Evolutionary conservation across 2,113 vertebrate species (phyloP), one percentile per base, ranked within the genome.

Genomic region (Nannospalax galili): DNA sequence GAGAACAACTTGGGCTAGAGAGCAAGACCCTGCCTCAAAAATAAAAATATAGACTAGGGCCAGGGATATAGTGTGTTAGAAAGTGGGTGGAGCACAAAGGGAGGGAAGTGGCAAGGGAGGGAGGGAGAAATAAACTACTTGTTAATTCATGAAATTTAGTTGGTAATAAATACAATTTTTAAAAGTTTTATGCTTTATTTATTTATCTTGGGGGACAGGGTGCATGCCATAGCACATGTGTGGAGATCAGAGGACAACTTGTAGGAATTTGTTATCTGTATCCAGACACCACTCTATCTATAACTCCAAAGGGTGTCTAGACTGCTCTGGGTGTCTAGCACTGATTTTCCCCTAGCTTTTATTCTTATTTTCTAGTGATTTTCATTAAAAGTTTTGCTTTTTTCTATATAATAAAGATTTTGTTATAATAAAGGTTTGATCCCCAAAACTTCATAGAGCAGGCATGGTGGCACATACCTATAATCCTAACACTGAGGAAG

Each of bases 371-470:
- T 77, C 70, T 87, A 64, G 1, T 48, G 80, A 90, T 16, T 89
- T 64, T 20, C 60, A 58, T 42, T 89, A 74, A 69, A 93, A 37
- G 12, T 60, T 89, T 93, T 86, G 12, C 52, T 89, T 93, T 86
- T 87, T 17, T 84, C 65, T 82, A 15, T 32, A 35, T 30, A 88
- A 67, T 0, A 90, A 74, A 78, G 20, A 65, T 62, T 19, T 45
- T 8, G 60, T n/a, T n/a, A n/a, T n/a, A n/a, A n/a, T n/a, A n/a
- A n/a, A 10, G 28, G 12, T 64, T 40, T 62, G n/a, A 64, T 37
- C 52, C 52, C 56, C 78, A 80, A 52, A 14, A 80, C 52, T 5
- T 11, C n/a, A 40, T 30, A 42, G 40, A 42, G 26, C 80, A 30
- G 58, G n/a, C 15, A 42, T 5, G 7, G n/a, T 64, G 56, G 56